A percentile compares a stretch with the other conserved stretches of the same genome.
Conservation (phyloP, 2,113 vertebrate species). For the Opisthocomus hoazin region DNA sequence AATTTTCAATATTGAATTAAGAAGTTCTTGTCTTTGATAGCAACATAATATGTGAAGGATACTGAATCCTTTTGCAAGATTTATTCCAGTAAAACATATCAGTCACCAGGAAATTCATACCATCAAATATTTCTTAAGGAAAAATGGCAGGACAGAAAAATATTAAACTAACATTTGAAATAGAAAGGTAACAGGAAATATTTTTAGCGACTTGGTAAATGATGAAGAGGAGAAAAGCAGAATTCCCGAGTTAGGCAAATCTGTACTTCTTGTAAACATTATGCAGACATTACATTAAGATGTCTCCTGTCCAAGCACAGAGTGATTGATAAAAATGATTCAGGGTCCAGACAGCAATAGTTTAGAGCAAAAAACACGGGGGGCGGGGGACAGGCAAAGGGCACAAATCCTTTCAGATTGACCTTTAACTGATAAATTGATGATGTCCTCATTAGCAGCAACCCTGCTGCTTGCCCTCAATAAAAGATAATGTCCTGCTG, state of each 20-base stretch:
- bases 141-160: not conserved
- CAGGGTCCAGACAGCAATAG: not conserved
- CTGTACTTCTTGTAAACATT: not conserved
- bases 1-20: not conserved
- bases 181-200: not conserved
- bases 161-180: not conserved
- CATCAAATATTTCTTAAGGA: not conserved
- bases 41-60: not conserved
- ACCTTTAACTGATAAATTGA: conserved; percentile 76
- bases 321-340: conserved; percentile 17
- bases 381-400: not conserved
- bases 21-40: not conserved
- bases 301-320: not conserved
- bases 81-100: not conserved
- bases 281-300: not conserved
- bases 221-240: not conserved
- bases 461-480: conserved; percentile 74
- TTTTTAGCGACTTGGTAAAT: not conserved
- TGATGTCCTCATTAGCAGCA: conserved; percentile 76
- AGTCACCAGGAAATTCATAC: not conserved
- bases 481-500: conserved; percentile 76
- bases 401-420: conserved; percentile 65
- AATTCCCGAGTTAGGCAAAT: not conserved
- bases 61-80: not conserved
- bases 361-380: not conserved